Evolutionary conservation across 2,797 vertebrate species (phyloP).

Genomic region (Leptodactylus fallax): DNA sequence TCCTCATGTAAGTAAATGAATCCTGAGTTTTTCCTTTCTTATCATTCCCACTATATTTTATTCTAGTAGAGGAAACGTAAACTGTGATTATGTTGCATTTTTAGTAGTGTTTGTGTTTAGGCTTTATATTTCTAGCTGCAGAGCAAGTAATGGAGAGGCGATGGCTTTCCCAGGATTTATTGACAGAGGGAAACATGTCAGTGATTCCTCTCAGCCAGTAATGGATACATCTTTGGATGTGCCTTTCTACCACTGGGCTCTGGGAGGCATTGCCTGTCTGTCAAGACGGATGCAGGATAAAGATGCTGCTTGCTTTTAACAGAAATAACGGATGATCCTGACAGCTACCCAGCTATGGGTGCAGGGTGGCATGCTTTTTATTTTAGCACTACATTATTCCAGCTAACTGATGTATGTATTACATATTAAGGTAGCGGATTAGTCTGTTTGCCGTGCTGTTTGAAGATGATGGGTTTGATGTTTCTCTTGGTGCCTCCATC

Average conservation of each 20-base stretch:
- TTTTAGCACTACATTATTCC: background rate
- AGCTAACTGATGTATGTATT: background rate
- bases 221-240: constrained; percentile 36
- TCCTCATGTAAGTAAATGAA: constrained; percentile 94
- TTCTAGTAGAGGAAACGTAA: constrained; percentile 42
- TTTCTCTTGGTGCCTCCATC: background rate
- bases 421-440: background rate
- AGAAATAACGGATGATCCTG: constrained; percentile 26
- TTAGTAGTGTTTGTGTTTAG: constrained; percentile 62
- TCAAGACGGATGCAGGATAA: constrained; percentile 58
- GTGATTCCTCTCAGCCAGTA: constrained; percentile 44
- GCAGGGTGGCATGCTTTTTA: background rate
- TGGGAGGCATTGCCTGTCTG: no score
- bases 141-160: constrained; percentile 43
- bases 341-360: background rate
- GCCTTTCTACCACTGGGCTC: constrained; percentile 1
- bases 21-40: background rate
- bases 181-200: constrained; percentile 68
- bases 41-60: no score
- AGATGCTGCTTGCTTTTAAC: constrained; percentile 64
- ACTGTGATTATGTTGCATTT: constrained; percentile 61
- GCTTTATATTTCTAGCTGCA: constrained; percentile 17
- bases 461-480: background rate
- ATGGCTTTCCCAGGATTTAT: constrained; percentile 63
- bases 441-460: background rate